phyloP scores from a whole-genome alignment of 2,797 vertebrate species.

The Amniataba percoides region DNA sequence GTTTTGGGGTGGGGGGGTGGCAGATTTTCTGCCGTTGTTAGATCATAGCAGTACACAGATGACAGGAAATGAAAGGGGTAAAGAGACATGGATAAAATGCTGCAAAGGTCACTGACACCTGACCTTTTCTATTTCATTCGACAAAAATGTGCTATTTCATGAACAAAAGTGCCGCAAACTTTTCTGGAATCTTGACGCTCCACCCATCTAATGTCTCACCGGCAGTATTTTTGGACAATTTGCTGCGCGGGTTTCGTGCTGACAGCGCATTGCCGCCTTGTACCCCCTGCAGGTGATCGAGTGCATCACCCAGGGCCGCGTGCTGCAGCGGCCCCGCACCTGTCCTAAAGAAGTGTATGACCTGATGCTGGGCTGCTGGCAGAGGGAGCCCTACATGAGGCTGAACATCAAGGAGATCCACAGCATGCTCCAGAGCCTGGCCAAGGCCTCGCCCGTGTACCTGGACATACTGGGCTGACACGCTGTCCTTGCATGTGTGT shows the following conservation, averaged over 20 bases:
- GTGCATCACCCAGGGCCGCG: slow-evolving; percentile 98
- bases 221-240: no score
- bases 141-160: neutral
- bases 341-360: slow-evolving; percentile 99
- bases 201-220: neutral
- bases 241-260: neutral
- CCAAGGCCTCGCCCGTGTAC: slow-evolving; percentile 99
- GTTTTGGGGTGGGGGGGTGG: neutral
- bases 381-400: slow-evolving; percentile 98
- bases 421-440: slow-evolving; percentile 95
- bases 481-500: slow-evolving; percentile 49
- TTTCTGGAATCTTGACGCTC: neutral
- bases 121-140: neutral
- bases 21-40: neutral
- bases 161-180: neutral
- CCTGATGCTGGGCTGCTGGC: slow-evolving; percentile 99
- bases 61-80: neutral
- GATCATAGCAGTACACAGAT: neutral
- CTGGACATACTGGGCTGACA: slow-evolving; percentile 98
- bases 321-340: slow-evolving; percentile 95
- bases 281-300: slow-evolving; percentile 92
- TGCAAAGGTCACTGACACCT: no score
- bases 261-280: neutral
- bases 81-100: neutral
- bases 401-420: slow-evolving; percentile 99